Base-by-base conservation (phyloP, 2,888 invertebrate genomes). In the Eucera pruinosa region DNA sequence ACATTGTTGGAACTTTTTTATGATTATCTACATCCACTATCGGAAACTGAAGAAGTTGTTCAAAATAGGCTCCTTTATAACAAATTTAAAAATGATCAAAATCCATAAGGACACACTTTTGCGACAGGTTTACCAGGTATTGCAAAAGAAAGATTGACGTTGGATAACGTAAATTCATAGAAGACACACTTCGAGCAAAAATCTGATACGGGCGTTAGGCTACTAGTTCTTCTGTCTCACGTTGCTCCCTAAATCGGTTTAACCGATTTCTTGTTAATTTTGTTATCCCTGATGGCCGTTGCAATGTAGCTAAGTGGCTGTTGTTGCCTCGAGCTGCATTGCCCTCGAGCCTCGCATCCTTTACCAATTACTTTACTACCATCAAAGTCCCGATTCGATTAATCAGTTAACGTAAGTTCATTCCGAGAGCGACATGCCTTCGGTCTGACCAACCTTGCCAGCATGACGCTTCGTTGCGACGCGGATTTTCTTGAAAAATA, bases 211-310 rank as follows among this genome's bases (percentile, higher is more conserved):
- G 85, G 80, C 84, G 84, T 83, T 82, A 84, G 86, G 82, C 83
- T 43, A 61, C 64, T 62, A 66, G 72, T 68, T 70, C 74, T 62
- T 64, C 54, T 69, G 47, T 74, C 83, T 66, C 65, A 61, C 70
- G 72, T 76, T 78, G 71, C 65, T 77, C 66, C 75, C 69, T 79
- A 82, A 83, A 83, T 73, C 87, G 87, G 86, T 90, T 90, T 89
- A 90, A 89, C 87, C 87, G 85, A 85, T 89, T 88, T 90, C 88
- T 88, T 87, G 90, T 91, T 90, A 90, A 91, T 87, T 88, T 85
- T 77, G 88, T 91, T 91, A 90, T 85, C 86, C 82, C 85, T 89
- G 89, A 91, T 89, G 84, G 88, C 81, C 85, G 85, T 85, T 85
- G 89, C 90, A 90, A 89, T 90, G 90, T 84, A 86, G 84, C 87